Percentiles rank a stretch among this genome's conserved stretches.
These are phyloP conservation scores for Lophotriccus pileatus DNA, from an alignment of 2,797 vertebrate species.

Conservation along the genomic window DNA sequence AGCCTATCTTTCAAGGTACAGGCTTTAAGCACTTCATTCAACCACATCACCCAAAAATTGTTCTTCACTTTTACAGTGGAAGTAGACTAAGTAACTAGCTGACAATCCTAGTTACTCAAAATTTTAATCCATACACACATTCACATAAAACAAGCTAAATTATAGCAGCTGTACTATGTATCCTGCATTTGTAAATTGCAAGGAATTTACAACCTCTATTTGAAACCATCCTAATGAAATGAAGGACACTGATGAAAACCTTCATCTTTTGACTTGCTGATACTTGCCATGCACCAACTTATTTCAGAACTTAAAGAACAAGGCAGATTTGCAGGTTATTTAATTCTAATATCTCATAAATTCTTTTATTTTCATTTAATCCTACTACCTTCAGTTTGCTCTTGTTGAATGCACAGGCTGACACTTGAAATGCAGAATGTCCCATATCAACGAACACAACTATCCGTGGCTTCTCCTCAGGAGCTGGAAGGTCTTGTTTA, in stretches of 20 bases:
- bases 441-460: slow-evolving; percentile 83
- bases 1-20: neutral
- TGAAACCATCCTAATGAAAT: neutral
- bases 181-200: neutral
- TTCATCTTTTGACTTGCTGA: neutral
- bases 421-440: slow-evolving; percentile 82
- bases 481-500: slow-evolving; percentile 80
- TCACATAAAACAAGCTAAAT: neutral
- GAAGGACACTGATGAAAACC: neutral
- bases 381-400: slow-evolving; percentile 78
- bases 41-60: neutral
- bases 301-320: neutral
- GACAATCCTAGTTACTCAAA: neutral
- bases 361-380: neutral
- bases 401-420: slow-evolving; percentile 82
- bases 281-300: neutral
- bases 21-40: neutral
- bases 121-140: neutral
- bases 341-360: neutral
- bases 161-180: fast-evolving
- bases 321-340: neutral
- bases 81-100: neutral
- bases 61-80: neutral
- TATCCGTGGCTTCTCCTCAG: slow-evolving; percentile 77
- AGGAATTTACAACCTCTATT: neutral